Base-by-base conservation (phyloP, 2,888 invertebrate species). In the Acrocera orbiculus region DNA sequence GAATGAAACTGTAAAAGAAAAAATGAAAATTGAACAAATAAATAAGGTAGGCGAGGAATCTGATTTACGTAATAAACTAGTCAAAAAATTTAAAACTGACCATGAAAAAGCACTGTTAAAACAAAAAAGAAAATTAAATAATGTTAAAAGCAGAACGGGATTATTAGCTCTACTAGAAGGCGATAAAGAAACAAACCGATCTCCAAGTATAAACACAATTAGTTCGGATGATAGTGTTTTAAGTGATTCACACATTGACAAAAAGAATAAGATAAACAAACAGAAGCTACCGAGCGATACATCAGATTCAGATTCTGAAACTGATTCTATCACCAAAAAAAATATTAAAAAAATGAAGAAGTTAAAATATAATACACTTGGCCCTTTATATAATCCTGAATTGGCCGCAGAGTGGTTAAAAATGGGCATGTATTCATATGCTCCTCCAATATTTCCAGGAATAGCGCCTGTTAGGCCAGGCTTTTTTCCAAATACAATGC, bases 331-430 rank as follows among this genome's bases (percentile, higher is more conserved):
- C n/a, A n/a, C n/a, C n/a, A n/a, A n/a, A n/a, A n/a, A n/a, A n/a
- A n/a, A n/a, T n/a, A n/a, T 28, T 49, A 70, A 5, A 61, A 66
- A 10, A 61, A 58, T 16, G 68, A 69, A 52, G 51, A 64, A 43
- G 61, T 63, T 26, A 61, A 65, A 41, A 26, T 34, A 33, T 16
- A 45, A 46, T 14, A 42, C 49, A 4, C 39, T 42, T 36, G 35
- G 42, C n/a, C 16, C 50, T 36, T 34, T 41, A 36, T 44, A 51
- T 16, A 51, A 46, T 33, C 46, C 53, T 1, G 52, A 56, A 16
- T 42, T 45, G 36, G 52, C 53, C 3, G 56, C 57, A 15, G 57
- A 58, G 40, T 52, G 57, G 52, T 49, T 59, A 50, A 53, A 58
- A 38, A 46, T 58, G 35, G 52, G 55, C 5, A 58, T 61, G 54